phyloP scores from a whole-genome alignment of 2,888 invertebrate genomes.

The Stenotaenia linearis region DNA sequence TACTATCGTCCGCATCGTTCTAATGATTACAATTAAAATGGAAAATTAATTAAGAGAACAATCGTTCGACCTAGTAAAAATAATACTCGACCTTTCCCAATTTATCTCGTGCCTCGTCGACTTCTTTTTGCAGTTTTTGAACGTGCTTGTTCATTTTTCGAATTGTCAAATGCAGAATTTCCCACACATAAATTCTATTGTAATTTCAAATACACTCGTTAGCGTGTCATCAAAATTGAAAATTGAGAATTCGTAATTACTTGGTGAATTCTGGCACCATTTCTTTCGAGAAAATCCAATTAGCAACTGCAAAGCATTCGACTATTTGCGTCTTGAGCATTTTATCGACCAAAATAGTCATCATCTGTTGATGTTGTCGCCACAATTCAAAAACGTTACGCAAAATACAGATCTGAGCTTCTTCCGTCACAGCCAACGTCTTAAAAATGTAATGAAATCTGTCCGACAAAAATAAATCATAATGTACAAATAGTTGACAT shows the following conservation, averaged over 20 bases:
- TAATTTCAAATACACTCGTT: no score
- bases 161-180: constrained; percentile 89
- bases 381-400: constrained; percentile 92
- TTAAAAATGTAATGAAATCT: constrained; percentile 53
- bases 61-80: background rate
- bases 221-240: no score
- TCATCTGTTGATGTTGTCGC: constrained; percentile 91
- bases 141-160: constrained; percentile 96
- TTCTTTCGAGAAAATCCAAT: constrained; percentile 94
- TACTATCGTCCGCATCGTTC: constrained; percentile 8
- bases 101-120: constrained; percentile 79
- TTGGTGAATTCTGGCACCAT: constrained; percentile 84
- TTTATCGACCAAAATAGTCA: constrained; percentile 92
- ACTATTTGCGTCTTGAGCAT: constrained; percentile 95
- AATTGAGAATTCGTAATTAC: constrained; percentile 47
- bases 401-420: constrained; percentile 89
- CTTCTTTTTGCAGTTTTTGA: constrained; percentile 66
- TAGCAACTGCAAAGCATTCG: constrained; percentile 93
- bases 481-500: no score
- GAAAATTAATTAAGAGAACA: background rate
- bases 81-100: constrained; percentile 60
- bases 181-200: constrained; percentile 92
- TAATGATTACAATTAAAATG: background rate
- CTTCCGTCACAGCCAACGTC: constrained; percentile 86
- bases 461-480: constrained; percentile 28